Conservation (phyloP, 2,113 vertebrate species). For the Quiscalus mexicanus region DNA sequence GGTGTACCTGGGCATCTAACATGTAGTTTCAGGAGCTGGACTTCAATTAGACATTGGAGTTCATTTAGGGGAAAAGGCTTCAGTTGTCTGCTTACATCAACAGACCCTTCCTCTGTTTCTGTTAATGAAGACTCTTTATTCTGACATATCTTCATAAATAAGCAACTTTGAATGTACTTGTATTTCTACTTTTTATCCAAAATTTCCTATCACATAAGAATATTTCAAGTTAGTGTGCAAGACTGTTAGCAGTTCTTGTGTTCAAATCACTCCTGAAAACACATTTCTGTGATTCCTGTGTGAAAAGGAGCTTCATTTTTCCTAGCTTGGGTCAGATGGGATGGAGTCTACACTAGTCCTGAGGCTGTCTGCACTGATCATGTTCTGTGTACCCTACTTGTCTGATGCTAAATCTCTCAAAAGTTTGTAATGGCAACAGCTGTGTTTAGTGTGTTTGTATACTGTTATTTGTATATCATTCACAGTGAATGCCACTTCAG, state of each 20-base stretch:
- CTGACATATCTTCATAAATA: background rate
- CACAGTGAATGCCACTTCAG: background rate
- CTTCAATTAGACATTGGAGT: background rate
- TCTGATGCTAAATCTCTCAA: background rate
- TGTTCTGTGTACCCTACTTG: background rate
- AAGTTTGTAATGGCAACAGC: background rate
- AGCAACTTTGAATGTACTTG: background rate
- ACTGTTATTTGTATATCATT: background rate
- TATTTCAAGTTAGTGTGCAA: background rate
- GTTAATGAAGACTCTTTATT: background rate
- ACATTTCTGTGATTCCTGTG: background rate
- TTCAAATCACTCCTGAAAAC: background rate
- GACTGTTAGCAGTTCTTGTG: background rate
- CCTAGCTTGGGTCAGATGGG: background rate
- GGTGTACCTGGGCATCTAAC: background rate
- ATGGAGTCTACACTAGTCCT: background rate
- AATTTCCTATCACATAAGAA: background rate
- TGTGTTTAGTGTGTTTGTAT: background rate
- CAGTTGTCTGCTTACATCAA: background rate
- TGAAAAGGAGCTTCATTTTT: background rate
- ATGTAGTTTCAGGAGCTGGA: background rate
- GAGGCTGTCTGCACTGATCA: background rate
- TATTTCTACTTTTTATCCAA: background rate
- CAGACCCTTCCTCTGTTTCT: background rate
- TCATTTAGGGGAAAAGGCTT: background rate